Evolutionary conservation across 2,888 invertebrate species (phyloP).

Genomic region (Villa cingulata): DNA sequence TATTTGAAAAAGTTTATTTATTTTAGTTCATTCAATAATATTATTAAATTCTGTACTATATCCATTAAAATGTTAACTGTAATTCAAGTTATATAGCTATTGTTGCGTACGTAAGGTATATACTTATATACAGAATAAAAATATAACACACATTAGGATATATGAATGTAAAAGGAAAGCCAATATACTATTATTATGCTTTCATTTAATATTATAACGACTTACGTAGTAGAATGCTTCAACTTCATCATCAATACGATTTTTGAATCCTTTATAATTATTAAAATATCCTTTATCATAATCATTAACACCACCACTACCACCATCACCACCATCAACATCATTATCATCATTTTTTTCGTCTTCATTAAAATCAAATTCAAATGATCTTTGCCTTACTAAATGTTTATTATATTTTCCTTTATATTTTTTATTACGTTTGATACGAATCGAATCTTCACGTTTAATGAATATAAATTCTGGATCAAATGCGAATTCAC

Average conservation of each 20-base stretch:
- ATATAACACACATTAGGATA: no score
- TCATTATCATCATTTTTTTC: background rate
- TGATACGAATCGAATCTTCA: slow-evolving; percentile 21
- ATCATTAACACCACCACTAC: background rate
- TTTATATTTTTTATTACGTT: background rate
- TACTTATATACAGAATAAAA: no score
- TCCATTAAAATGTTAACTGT: no score
- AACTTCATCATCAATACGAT: slow-evolving; percentile 31
- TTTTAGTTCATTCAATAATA: no score
- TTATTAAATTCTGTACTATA: no score
- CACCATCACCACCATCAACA: background rate
- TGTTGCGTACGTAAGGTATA: no score
- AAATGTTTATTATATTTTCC: background rate
- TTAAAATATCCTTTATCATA: background rate
- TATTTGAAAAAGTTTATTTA: no score
- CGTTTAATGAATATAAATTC: slow-evolving; percentile 28
- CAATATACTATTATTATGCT: no score
- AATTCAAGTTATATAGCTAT: no score
- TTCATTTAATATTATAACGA: no score
- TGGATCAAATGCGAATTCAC: slow-evolving; percentile 34
- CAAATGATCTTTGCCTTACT: no score
- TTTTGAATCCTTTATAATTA: slow-evolving; percentile 16
- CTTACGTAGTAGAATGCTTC: slow-evolving; percentile 35
- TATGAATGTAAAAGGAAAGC: no score
- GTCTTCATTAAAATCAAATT: background rate